Evolutionary conservation across 2,797 vertebrate genomes (phyloP), one percentile per base, ranked within the genome.

Genomic region (Bradypus variegatus): DNA sequence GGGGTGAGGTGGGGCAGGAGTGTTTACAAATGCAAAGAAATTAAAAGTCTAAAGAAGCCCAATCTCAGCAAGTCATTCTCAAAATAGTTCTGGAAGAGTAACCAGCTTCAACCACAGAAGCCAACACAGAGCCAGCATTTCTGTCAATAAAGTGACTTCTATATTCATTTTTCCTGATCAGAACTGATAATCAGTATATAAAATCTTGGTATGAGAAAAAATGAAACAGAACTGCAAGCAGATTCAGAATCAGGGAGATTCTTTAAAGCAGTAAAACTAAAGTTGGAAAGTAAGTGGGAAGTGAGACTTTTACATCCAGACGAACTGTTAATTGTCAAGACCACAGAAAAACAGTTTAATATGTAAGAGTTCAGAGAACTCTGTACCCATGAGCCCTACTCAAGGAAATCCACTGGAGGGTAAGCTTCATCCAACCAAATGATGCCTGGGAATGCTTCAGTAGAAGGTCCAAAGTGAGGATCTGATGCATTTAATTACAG

Each of bases 401-500:
- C 2, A 18, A 53, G 83, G 41, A 48, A 5, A 38, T 0, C 27
- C 0, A 5, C 45, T n/a, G 4, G 6, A 23, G 27, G 19, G 45
- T 15, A 8, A 2, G 33, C 73, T 29, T 27, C 33, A 21, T 15
- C 31, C 31, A 12, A 2, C 53, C 18, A 6, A 36, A 38, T 23
- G 53, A 45, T 15, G 55, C 5, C n/a, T 23, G 8, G 23, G 72
- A 36, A 29, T 12, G n/a, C 29, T 1, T n/a, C 29, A n/a, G 70
- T 15, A 55, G 36, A 75, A 67, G 62, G 89, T 33, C 50, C 10
- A 29, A 33, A 15, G 10, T 18, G 14, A 36, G 31, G 2, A 3
- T 1, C 1, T 6, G 9, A 33, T 4, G 5, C 3, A 9, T 18
- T 23, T 23, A 33, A 6, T 2, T 18, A 29, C 10, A 48, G 2